phyloP scores from a whole-genome alignment of 2,888 invertebrate species.

The Cantharis flavilabris region DNA sequence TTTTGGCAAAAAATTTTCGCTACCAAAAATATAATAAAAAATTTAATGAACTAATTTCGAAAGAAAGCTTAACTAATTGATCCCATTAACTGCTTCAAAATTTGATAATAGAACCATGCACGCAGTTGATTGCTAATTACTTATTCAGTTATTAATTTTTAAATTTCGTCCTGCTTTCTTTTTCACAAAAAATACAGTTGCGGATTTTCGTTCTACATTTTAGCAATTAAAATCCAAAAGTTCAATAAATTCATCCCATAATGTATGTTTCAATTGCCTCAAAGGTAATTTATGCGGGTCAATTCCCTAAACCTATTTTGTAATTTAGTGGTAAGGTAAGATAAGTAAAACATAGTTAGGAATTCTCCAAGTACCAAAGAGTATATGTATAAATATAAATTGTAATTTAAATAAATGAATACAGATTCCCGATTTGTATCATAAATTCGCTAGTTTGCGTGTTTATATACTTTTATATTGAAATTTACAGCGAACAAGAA shows the following conservation, averaged over 20 bases:
- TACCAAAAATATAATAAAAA: not conserved
- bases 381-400: conserved; percentile 36
- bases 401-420: conserved; percentile 41
- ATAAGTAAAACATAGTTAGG: conserved; percentile 10
- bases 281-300: conserved; percentile 17
- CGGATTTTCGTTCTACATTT: no score
- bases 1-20: not conserved
- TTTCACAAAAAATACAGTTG: no score
- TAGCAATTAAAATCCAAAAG: not conserved
- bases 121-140: not conserved
- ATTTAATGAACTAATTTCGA: not conserved
- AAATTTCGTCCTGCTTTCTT: not conserved
- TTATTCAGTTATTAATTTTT: not conserved
- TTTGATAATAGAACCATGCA: not conserved
- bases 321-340: conserved; percentile 11
- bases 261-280: conserved; percentile 5
- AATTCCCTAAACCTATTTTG: conserved; percentile 3
- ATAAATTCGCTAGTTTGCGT: conserved; percentile 34
- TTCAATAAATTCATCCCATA: not conserved
- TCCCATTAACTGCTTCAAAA: not conserved
- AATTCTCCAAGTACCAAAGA: conserved; percentile 19
- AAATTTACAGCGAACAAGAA: conserved; percentile 20
- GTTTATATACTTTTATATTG: conserved; percentile 10
- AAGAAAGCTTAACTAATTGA: not conserved
- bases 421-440: conserved; percentile 37